These are phyloP conservation scores for Pyrgus malvae DNA, from an alignment of 2,888 invertebrate species.

Conservation along the genomic window DNA sequence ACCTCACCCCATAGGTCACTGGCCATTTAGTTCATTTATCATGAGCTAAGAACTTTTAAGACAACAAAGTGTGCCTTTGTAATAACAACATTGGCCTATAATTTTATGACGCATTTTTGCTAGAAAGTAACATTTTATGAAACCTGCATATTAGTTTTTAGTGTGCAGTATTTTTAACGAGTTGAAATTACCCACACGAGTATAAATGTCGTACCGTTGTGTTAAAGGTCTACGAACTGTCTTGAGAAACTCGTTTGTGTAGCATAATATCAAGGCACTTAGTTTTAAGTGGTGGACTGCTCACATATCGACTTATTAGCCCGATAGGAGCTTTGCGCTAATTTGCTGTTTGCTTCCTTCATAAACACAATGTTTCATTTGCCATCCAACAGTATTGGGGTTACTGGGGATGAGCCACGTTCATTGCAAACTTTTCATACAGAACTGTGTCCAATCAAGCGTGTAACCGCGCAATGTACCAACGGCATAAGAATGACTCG, in stretches of 20 bases:
- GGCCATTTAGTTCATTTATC: too few species aligned
- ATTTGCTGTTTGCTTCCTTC: constrained; percentile 6
- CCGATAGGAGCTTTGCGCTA: not conserved
- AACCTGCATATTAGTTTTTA: too few species aligned
- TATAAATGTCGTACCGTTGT: too few species aligned
- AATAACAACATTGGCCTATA: too few species aligned
- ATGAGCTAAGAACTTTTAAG: too few species aligned
- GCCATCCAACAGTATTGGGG: not conserved
- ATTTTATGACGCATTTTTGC: too few species aligned
- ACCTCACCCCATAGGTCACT: too few species aligned
- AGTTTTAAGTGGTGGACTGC: not conserved
- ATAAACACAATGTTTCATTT: not conserved
- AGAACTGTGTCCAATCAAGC: not conserved
- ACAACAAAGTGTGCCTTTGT: too few species aligned
- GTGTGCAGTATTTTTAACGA: too few species aligned
- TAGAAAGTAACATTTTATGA: too few species aligned
- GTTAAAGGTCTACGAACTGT: too few species aligned
- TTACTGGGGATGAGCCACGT: not conserved
- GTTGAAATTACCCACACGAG: too few species aligned
- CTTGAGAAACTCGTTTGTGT: not conserved
- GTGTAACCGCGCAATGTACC: constrained; percentile 2
- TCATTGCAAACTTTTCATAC: not conserved
- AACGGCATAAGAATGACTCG: constrained; percentile 1
- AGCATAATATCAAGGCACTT: not conserved
- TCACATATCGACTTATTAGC: constrained; percentile 6